These are phyloP conservation scores for Chymomyza caudatula DNA, from an alignment of 2,888 invertebrate genomes.

Conservation along the genomic window DNA sequence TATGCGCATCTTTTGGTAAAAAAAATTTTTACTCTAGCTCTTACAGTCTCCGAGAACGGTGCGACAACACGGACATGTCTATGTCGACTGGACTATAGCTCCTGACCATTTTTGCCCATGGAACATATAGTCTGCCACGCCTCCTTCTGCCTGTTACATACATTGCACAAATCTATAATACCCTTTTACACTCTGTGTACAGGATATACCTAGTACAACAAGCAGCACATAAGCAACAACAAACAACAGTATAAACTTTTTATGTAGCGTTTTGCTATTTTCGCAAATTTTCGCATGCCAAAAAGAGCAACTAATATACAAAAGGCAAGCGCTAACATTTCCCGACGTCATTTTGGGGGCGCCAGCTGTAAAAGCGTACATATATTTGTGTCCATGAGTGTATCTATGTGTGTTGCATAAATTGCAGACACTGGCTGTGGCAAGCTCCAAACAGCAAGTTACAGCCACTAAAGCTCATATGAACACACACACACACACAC, in stretches of 20 bases:
- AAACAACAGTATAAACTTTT: conserved; percentile 20
- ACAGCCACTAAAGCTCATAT: background rate
- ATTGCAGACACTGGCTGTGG: conserved; percentile 43
- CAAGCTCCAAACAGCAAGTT: background rate
- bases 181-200: no score
- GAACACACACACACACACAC: background rate
- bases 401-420: conserved; percentile 43
- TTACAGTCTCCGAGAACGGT: no score
- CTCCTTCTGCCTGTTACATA: no score
- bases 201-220: conserved; percentile 16
- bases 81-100: no score
- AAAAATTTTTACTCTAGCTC: no score
- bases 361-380: conserved; percentile 19
- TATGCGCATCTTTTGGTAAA: no score
- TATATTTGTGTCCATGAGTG: background rate
- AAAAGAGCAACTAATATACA: conserved; percentile 15
- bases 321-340: conserved; percentile 33
- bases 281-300: conserved; percentile 66
- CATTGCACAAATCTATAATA: no score
- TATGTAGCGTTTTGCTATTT: conserved; percentile 55
- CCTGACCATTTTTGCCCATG: no score
- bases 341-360: conserved; percentile 41
- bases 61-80: no score
- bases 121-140: no score
- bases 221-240: conserved; percentile 1